Conservation (phyloP, 2,797 vertebrate genomes). For the Paedocypris micromegethes region DNA sequence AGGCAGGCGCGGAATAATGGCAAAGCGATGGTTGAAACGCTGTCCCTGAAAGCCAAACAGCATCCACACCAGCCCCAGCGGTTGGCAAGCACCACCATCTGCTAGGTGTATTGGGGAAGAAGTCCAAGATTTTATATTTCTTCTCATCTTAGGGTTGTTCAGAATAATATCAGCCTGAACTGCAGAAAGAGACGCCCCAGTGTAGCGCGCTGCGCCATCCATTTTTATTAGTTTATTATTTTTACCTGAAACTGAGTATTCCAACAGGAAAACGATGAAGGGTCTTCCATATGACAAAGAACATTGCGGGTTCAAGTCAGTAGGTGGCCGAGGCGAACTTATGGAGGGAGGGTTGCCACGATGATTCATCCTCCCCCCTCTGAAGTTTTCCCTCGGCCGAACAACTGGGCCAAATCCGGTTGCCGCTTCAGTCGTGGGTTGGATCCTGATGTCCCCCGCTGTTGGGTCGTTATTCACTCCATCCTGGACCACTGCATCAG, state of each 20-base stretch:
- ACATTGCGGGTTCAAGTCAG: neutral
- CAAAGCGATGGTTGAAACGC: neutral
- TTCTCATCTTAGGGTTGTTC: neutral
- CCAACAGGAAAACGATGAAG: neutral
- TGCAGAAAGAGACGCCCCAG: neutral
- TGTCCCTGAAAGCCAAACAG: neutral
- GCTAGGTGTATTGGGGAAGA: neutral
- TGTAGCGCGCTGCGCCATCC: neutral
- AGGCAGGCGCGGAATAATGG: neutral
- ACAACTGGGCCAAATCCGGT: no score
- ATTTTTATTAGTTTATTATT: neutral
- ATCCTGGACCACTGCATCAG: no score
- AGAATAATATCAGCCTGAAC: neutral
- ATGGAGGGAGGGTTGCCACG: constrained; percentile 9
- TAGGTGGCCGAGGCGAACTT: neutral
- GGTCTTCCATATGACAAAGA: constrained; percentile 4
- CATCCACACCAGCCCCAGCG: neutral
- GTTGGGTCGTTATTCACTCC: no score
- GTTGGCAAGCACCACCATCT: neutral
- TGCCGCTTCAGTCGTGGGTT: no score
- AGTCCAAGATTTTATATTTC: neutral
- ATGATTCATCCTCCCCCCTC: neutral
- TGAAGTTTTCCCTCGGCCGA: neutral
- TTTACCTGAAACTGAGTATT: constrained; percentile 1
- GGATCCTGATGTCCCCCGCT: no score